Conservation (phyloP, 2,888 invertebrate species). For the Hartigia nigra region DNA sequence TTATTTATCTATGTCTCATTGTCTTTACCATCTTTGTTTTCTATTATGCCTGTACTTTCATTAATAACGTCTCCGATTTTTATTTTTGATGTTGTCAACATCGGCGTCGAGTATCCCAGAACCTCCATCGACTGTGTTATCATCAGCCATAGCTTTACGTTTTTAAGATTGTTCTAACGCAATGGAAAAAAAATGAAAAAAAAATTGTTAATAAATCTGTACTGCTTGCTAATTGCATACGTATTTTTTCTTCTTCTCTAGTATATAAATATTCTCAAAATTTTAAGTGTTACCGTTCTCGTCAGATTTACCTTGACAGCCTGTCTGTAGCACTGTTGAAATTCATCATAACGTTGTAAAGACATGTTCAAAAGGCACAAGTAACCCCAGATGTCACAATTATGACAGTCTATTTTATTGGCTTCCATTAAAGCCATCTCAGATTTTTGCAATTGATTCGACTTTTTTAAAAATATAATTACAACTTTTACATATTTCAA, state of each 20-base stretch:
- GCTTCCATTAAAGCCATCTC: slow-evolving; percentile 49
- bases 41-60: not conserved
- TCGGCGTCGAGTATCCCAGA: slow-evolving; percentile 41
- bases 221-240: slow-evolving; percentile 15
- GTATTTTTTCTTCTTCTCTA: slow-evolving; percentile 7
- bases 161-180: slow-evolving; percentile 50
- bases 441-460: slow-evolving; percentile 41
- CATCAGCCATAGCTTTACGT: slow-evolving; percentile 50
- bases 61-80: not conserved
- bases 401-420: slow-evolving; percentile 44
- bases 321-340: slow-evolving; percentile 52
- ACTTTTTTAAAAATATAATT: slow-evolving; percentile 17
- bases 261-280: not conserved
- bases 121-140: slow-evolving; percentile 46
- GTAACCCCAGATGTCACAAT: slow-evolving; percentile 50
- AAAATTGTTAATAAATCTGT: slow-evolving; percentile 42
- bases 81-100: slow-evolving; percentile 28
- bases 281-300: not conserved
- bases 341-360: slow-evolving; percentile 46
- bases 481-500: not conserved
- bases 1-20: slow-evolving; percentile 22
- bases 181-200: slow-evolving; percentile 28
- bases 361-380: slow-evolving; percentile 50
- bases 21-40: slow-evolving; percentile 18
- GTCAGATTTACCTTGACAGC: slow-evolving; percentile 35